These are phyloP conservation scores for Pseudoatta argentina DNA, from an alignment of 1,140 invertebrate genomes.

Conservation along the genomic window DNA sequence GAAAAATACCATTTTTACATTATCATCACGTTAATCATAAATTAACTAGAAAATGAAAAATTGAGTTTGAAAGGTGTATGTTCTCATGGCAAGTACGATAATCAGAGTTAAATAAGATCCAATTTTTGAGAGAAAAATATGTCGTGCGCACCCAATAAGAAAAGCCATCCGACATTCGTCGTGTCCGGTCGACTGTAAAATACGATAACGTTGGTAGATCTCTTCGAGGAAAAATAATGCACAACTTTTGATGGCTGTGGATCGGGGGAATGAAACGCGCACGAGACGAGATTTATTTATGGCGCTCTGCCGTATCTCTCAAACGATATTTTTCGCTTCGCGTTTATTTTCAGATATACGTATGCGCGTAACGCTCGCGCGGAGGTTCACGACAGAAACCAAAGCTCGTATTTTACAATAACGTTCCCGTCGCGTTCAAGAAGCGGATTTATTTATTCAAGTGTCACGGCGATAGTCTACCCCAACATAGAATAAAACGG, in stretches of 20 bases:
- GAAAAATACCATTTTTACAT: too few relatives aligned
- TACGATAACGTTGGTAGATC: conserved; percentile 60
- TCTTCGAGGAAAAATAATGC: conserved; percentile 61
- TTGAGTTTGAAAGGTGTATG: background rate
- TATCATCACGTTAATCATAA: too few relatives aligned
- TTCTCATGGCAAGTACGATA: background rate
- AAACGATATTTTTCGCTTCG: conserved; percentile 59
- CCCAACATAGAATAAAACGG: conserved; percentile 10
- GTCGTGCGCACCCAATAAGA: conserved; percentile 14
- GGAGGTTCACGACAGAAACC: conserved; percentile 28
- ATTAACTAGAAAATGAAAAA: too few relatives aligned
- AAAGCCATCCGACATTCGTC: conserved; percentile 18
- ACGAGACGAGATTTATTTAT: conserved; percentile 55
- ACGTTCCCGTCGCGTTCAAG: conserved; percentile 21
- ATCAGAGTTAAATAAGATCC: background rate
- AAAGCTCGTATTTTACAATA: conserved; percentile 60
- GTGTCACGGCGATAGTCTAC: conserved; percentile 48
- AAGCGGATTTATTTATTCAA: conserved; percentile 61
- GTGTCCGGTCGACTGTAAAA: conserved; percentile 53
- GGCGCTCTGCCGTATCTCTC: conserved; percentile 38
- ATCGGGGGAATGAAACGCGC: conserved; percentile 29
- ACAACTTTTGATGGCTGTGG: conserved; percentile 51
- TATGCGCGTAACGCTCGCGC: conserved; percentile 17
- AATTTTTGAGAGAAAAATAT: conserved; percentile 9
- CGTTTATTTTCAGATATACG: conserved; percentile 62